Percentiles rank a stretch among this genome's conserved stretches.
phyloP scores from a whole-genome alignment of 2,113 vertebrate species.

The Hippolais icterina region DNA sequence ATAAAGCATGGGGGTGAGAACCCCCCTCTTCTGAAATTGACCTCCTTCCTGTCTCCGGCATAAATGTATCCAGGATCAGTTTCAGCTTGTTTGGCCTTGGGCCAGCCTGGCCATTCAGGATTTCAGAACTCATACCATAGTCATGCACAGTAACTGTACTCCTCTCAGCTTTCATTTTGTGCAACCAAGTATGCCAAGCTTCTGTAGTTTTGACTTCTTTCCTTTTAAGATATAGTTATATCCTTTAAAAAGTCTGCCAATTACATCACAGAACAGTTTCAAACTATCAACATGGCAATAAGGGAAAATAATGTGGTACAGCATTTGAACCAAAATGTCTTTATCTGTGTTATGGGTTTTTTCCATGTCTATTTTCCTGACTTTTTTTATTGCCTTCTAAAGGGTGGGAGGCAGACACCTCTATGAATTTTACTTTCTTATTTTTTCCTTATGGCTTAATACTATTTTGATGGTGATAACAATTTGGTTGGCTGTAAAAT shows the following conservation, averaged over 20 bases:
- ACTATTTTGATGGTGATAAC: constrained; percentile 20
- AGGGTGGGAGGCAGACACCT: not conserved
- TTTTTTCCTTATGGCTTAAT: not conserved
- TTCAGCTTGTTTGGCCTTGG: not conserved
- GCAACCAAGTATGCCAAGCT: not conserved
- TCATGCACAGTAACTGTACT: not conserved
- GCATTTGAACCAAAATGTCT: not conserved
- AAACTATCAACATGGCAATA: not conserved
- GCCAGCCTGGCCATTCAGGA: not conserved
- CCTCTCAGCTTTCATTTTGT: not conserved
- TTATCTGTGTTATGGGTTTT: not conserved
- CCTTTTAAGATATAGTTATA: not conserved
- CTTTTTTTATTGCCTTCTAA: not conserved
- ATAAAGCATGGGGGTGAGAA: not conserved
- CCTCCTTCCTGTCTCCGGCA: not conserved
- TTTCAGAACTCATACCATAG: not conserved
- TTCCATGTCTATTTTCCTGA: not conserved
- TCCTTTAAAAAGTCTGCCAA: not conserved
- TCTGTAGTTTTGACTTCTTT: not conserved
- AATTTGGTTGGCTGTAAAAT: constrained; percentile 27
- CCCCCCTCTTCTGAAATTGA: not conserved
- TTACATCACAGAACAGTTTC: not conserved
- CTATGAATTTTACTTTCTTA: not conserved
- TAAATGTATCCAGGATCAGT: not conserved
- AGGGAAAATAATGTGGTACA: not conserved